Base-by-base conservation (phyloP, 2,888 invertebrate species). In the Cephus spinipes region DNA sequence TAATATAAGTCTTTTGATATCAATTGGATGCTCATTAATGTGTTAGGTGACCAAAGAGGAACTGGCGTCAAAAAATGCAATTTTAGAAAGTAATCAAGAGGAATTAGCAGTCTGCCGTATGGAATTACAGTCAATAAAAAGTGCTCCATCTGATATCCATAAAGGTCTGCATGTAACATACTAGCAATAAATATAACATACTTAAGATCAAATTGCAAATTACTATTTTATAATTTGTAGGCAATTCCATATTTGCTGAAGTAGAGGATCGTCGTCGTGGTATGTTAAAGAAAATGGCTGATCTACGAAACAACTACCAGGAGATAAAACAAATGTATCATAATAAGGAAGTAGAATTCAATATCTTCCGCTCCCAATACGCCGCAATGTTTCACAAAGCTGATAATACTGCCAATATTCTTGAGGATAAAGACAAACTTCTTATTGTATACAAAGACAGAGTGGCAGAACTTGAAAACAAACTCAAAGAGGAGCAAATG, bases 211-310 rank as follows among this genome's bases (percentile, higher is more conserved):
- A 23, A 55, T 55, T 55, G 23, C 55, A 55, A 55, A 55, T 23
- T 23, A 23, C 2, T 23, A 23, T 9, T 55, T 55, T 55, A 55
- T 55, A 23, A 55, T 55, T 55, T 15, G 23, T 30, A 89, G 89
- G 89, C 6, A 90, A 90, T 83, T 90, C 90, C 12, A 78, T 90
- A 32, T 90, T 90, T 68, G 90, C 90, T 11, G 90, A 90, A 74
- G 86, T 90, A 1, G 90, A 90, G 79, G 90, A 90, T 80, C 87
- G 87, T 74, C 84, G 89, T 6, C 84, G 83, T 76, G 81, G 83
- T 36, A 80, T 82, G 12, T 36, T 88, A 12, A 81, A 81, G 12
- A 85, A 87, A 77, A 86, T 88, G 86, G 87, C 82, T 23, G 40
- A 69, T 1, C 81, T 89, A 78, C 85, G 83, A 55, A 82, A 71